These are phyloP conservation scores for Lemur catta DNA, from an alignment of 2,797 vertebrate species.

Conservation along the genomic window DNA sequence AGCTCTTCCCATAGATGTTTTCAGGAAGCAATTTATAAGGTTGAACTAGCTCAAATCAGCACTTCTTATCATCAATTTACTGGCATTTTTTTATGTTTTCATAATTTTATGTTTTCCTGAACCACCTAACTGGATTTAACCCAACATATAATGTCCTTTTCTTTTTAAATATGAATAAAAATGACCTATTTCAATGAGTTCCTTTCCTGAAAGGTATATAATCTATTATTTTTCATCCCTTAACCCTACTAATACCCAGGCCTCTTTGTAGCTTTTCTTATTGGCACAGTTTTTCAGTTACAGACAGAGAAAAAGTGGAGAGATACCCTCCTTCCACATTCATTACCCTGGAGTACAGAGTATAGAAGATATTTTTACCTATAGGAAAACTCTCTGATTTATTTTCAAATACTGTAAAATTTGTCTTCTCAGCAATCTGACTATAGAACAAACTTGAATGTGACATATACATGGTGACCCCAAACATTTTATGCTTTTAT, in stretches of 20 bases:
- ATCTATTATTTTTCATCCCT: background rate
- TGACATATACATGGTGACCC: background rate
- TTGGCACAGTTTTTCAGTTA: background rate
- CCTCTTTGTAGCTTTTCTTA: background rate
- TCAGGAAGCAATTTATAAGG: conserved; percentile 53
- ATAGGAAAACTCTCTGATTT: background rate
- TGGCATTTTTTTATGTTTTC: conserved; percentile 2
- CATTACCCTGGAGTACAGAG: background rate
- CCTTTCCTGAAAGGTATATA: background rate
- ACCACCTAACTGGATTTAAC: conserved; percentile 9
- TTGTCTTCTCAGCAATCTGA: background rate
- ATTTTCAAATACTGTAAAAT: background rate
- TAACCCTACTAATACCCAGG: background rate
- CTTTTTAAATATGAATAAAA: background rate
- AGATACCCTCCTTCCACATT: background rate
- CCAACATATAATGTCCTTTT: background rate
- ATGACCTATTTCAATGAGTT: background rate
- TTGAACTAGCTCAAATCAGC: conserved; percentile 27
- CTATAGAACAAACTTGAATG: background rate
- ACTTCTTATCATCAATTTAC: conserved; percentile 35
- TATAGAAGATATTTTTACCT: background rate
- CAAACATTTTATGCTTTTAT: background rate
- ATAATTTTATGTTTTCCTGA: conserved; percentile 54
- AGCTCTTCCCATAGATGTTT: conserved; percentile 44
- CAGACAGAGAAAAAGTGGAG: background rate